A percentile compares a stretch with the other conserved stretches of the same genome.
Conservation (phyloP, 2,888 invertebrate genomes). For the Girardia tigrina region DNA sequence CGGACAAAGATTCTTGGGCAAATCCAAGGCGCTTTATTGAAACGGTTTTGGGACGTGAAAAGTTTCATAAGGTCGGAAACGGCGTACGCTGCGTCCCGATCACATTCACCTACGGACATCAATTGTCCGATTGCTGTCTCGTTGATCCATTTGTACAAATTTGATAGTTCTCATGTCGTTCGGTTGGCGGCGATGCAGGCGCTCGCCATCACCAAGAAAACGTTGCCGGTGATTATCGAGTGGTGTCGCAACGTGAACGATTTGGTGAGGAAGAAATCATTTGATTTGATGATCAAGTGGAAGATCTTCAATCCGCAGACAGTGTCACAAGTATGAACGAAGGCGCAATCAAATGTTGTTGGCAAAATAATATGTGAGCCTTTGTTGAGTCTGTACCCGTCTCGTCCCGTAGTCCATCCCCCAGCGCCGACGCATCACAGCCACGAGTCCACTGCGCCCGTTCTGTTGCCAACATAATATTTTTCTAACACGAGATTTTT, state of each 20-base stretch:
- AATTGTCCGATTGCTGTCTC: slow-evolving; percentile 59
- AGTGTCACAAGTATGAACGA: slow-evolving; percentile 59
- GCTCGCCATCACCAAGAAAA: slow-evolving; percentile 62
- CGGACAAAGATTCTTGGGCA: neutral
- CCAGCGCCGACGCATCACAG: too few species aligned
- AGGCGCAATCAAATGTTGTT: too few species aligned
- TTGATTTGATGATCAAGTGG: slow-evolving; percentile 44
- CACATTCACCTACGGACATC: slow-evolving; percentile 65
- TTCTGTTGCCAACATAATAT: too few species aligned
- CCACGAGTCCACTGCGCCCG: too few species aligned
- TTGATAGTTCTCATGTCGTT: slow-evolving; percentile 65
- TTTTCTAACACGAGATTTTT: too few species aligned
- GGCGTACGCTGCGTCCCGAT: slow-evolving; percentile 62
- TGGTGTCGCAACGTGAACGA: slow-evolving; percentile 66
- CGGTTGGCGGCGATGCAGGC: slow-evolving; percentile 60
- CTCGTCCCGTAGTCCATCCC: too few species aligned
- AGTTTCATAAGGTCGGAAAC: slow-evolving; percentile 61
- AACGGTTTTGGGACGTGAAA: slow-evolving; percentile 31
- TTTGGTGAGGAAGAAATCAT: slow-evolving; percentile 59
- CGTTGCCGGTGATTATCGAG: slow-evolving; percentile 60
- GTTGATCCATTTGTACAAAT: slow-evolving; percentile 43
- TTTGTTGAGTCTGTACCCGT: too few species aligned
- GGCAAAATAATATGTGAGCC: too few species aligned
- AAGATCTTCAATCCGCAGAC: slow-evolving; percentile 51
- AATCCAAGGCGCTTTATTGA: slow-evolving; percentile 25